phyloP scores from a whole-genome alignment of 2,888 invertebrate species.

The Drosophila tanythrix region DNA sequence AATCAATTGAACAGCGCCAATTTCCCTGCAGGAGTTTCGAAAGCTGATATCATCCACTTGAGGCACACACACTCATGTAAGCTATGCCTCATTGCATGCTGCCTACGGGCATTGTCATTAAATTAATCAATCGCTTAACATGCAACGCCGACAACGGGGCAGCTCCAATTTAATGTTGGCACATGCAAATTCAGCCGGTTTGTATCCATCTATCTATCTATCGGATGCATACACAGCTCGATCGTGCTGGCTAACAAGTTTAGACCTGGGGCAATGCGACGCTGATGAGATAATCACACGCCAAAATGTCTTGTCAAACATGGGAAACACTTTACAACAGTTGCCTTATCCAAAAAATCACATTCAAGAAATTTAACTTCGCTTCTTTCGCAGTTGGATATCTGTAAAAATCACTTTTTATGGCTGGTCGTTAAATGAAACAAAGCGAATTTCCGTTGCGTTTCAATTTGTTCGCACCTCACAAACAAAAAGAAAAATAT shows the following conservation, averaged over 20 bases:
- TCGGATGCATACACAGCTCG: conserved; percentile 33
- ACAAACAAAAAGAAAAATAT: background rate
- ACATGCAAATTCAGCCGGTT: conserved; percentile 70
- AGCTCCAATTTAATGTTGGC: conserved; percentile 72
- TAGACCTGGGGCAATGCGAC: conserved; percentile 45
- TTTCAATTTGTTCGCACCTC: conserved; percentile 39
- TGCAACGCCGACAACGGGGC: conserved; percentile 57
- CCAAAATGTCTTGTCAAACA: conserved; percentile 70
- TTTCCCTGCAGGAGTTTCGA: conserved; percentile 18
- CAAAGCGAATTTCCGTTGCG: conserved; percentile 42
- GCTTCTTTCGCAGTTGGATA: conserved; percentile 12
- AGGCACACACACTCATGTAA: conserved; percentile 16
- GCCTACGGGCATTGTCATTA: conserved; percentile 75
- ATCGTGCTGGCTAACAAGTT: conserved; percentile 46
- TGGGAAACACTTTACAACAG: conserved; percentile 58
- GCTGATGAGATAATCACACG: conserved; percentile 75
- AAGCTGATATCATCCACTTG: conserved; percentile 37
- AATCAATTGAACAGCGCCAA: conserved; percentile 33
- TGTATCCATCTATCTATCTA: conserved; percentile 33
- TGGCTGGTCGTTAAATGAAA: conserved; percentile 9
- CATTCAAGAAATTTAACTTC: conserved; percentile 15
- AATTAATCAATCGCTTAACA: conserved; percentile 76
- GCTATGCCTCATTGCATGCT: conserved; percentile 42
- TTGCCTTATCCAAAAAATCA: conserved; percentile 14
- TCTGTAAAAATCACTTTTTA: conserved; percentile 13